Conservation (phyloP, 2,113 vertebrate species). For the Morone chrysops region DNA sequence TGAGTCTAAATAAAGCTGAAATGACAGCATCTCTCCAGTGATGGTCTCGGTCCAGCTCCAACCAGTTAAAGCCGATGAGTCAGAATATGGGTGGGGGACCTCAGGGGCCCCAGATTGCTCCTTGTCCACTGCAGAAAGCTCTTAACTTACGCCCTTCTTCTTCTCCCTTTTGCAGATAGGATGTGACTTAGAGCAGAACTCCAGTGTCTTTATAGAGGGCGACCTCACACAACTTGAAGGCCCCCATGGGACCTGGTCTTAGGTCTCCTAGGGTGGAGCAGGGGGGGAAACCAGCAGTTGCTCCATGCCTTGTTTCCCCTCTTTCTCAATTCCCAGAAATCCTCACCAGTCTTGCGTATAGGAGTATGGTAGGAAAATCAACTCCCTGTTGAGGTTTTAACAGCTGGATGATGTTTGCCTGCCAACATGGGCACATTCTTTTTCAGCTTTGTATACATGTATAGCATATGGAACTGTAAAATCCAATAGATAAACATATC, state of each 20-base stretch:
- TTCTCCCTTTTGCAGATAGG: conserved; percentile 28
- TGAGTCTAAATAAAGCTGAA: conserved; percentile 57
- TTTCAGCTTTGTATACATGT: conserved; percentile 4
- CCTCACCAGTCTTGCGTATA: conserved; percentile 25
- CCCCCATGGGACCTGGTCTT: conserved; percentile 22
- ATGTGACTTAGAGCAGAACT: conserved; percentile 39
- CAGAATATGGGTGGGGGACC: conserved; percentile 48
- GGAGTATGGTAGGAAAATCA: conserved; percentile 16
- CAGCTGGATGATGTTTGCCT: conserved; percentile 54
- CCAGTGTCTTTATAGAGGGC: conserved; percentile 20
- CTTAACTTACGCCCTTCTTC: conserved; percentile 2
- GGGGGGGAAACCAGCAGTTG: conserved; percentile 48
- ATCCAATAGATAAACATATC: not conserved
- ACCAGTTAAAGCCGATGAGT: conserved; percentile 28
- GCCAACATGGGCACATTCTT: conserved; percentile 8
- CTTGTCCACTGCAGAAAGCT: conserved; percentile 22
- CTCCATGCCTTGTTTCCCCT: conserved; percentile 11
- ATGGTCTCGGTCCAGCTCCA: conserved; percentile 39
- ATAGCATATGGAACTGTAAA: not conserved
- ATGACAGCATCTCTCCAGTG: conserved; percentile 50
- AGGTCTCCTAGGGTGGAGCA: conserved; percentile 35
- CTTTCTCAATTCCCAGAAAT: conserved; percentile 60
- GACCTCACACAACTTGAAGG: conserved; percentile 19
- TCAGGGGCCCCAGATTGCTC: conserved; percentile 14
- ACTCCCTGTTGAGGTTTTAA: conserved; percentile 15